A percentile compares a stretch with the other conserved stretches of the same genome.
Evolutionary conservation across 2,113 vertebrate genomes (phyloP).

Genomic region (Urocynchramus pylzowi): DNA sequence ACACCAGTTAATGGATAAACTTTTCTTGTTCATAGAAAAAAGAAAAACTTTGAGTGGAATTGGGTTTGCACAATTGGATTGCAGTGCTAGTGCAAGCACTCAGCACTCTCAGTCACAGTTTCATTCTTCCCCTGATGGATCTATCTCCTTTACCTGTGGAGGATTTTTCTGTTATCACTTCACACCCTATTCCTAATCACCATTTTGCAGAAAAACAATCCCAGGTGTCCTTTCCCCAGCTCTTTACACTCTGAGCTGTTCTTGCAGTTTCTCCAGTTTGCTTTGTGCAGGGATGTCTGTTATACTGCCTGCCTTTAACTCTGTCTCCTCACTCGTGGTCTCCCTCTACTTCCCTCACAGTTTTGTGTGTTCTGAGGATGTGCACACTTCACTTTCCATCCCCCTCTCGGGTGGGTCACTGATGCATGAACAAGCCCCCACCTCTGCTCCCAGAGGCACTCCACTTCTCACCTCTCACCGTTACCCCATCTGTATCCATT

Average conservation of each 20-base stretch:
- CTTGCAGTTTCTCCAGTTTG: not conserved
- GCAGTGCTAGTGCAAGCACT: not conserved
- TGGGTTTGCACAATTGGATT: not conserved
- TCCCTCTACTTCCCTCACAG: not conserved
- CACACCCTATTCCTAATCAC: not conserved
- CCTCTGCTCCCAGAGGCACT: conserved; percentile 12
- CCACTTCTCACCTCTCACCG: conserved; percentile 40
- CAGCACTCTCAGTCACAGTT: not conserved
- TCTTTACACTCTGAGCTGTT: not conserved
- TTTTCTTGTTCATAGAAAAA: not conserved
- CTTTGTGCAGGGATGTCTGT: too few relatives aligned
- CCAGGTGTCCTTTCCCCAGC: not conserved
- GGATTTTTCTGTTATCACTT: not conserved
- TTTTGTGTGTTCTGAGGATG: not conserved
- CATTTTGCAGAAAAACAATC: not conserved
- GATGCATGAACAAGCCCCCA: conserved; percentile 22
- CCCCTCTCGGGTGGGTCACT: not conserved
- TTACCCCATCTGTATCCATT: conserved; percentile 62
- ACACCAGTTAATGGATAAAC: not conserved
- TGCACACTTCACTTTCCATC: not conserved
- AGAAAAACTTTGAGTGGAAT: not conserved
- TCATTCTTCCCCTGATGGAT: not conserved
- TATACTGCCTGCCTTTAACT: not conserved
- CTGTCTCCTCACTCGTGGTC: not conserved
- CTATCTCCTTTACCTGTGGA: not conserved